A percentile compares a stretch with the other conserved stretches of the same genome.
Conservation (phyloP, 2,113 vertebrate genomes). For the Brienomyrus brachyistius region DNA sequence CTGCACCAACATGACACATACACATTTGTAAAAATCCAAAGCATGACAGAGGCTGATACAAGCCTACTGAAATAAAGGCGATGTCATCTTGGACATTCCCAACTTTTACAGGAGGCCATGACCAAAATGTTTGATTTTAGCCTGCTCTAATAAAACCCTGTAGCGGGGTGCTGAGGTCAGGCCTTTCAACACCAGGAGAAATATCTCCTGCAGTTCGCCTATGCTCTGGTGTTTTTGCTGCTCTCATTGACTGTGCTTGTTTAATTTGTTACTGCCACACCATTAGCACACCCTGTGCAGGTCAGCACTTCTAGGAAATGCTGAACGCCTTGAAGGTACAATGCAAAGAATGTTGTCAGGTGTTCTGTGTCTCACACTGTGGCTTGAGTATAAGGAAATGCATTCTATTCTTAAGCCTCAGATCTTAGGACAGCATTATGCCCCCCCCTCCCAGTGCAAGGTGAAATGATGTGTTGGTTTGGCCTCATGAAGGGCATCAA, state of each 20-base stretch:
- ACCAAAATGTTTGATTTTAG: slow-evolving; percentile 54
- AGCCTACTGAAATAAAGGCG: slow-evolving; percentile 37
- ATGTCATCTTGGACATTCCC: slow-evolving; percentile 70
- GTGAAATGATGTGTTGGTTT: neutral
- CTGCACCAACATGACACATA: slow-evolving; percentile 40
- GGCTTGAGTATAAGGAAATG: slow-evolving; percentile 68
- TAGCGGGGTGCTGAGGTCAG: slow-evolving; percentile 73
- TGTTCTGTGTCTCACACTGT: slow-evolving; percentile 58
- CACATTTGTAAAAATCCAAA: neutral
- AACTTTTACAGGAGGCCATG: slow-evolving; percentile 51
- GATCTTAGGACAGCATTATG: slow-evolving; percentile 61
- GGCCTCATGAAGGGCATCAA: slow-evolving; percentile 24
- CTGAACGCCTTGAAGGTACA: slow-evolving; percentile 61
- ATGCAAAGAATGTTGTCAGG: slow-evolving; percentile 62
- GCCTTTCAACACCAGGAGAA: slow-evolving; percentile 72
- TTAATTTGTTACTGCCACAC: slow-evolving; percentile 65
- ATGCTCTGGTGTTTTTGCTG: slow-evolving; percentile 46
- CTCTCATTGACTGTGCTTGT: slow-evolving; percentile 63
- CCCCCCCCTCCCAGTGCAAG: slow-evolving; percentile 5
- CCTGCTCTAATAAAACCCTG: slow-evolving; percentile 61
- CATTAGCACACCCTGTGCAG: slow-evolving; percentile 59
- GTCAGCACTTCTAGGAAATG: slow-evolving; percentile 46
- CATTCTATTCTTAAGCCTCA: slow-evolving; percentile 68
- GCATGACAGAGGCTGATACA: slow-evolving; percentile 49
- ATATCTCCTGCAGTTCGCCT: slow-evolving; percentile 50